phyloP scores from a whole-genome alignment of 2,113 vertebrate species.

The Sander vitreus region DNA sequence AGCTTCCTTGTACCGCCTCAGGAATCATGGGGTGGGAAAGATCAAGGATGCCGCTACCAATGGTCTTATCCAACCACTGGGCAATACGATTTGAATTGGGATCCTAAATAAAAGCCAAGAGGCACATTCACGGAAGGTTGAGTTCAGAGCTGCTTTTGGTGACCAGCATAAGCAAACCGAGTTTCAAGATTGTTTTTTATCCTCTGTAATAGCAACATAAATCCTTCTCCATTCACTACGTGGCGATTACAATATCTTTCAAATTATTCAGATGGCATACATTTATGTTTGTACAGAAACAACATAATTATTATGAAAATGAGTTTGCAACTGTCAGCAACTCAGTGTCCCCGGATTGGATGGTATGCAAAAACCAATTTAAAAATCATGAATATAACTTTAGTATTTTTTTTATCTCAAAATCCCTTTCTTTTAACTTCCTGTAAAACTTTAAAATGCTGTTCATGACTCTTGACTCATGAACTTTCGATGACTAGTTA shows the following conservation, averaged over 20 bases:
- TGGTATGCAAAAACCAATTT: not conserved
- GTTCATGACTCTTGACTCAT: too few species aligned
- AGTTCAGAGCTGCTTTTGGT: not conserved
- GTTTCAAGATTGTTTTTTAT: not conserved
- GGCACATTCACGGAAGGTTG: not conserved
- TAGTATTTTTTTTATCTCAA: not conserved
- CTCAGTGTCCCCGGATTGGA: not conserved
- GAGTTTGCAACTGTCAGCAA: not conserved
- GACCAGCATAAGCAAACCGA: too few species aligned
- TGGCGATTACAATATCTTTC: not conserved
- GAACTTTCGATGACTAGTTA: not conserved
- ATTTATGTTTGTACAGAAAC: not conserved
- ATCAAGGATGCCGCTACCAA: slow-evolving; percentile 75
- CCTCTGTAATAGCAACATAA: not conserved
- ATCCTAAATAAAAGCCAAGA: slow-evolving; percentile 70
- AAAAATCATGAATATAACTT: not conserved
- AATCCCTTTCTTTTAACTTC: not conserved
- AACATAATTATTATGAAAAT: not conserved
- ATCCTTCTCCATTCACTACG: not conserved
- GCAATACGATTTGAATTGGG: slow-evolving; percentile 80
- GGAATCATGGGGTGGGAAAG: slow-evolving; percentile 74
- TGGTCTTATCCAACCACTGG: slow-evolving; percentile 79
- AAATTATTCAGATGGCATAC: not conserved
- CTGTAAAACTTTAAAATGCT: not conserved
- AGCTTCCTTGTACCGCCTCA: slow-evolving; percentile 72